These are phyloP conservation scores for Meiosimyza platycephala DNA, from an alignment of 2,888 invertebrate species.

Conservation along the genomic window DNA sequence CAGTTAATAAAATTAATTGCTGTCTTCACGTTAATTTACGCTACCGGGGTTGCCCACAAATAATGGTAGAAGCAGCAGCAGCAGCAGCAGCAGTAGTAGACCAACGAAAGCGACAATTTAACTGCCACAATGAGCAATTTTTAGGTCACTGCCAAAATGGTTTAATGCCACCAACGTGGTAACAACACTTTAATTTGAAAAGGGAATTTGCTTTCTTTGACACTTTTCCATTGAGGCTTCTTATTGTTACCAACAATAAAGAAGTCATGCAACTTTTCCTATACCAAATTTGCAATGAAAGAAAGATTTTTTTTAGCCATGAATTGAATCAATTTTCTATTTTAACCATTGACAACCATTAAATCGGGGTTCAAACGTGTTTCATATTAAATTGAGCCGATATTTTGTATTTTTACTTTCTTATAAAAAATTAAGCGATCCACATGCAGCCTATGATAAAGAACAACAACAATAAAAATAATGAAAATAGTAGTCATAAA, in stretches of 20 bases:
- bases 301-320: too few species aligned
- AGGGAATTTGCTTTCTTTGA: too few species aligned
- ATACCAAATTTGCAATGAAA: too few species aligned
- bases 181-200: slow-evolving; percentile 24
- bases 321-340: background rate
- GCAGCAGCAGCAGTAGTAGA: slow-evolving; percentile 7
- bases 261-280: too few species aligned
- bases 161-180: slow-evolving; percentile 30
- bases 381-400: too few species aligned
- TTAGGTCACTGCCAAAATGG: slow-evolving; percentile 25
- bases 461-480: background rate
- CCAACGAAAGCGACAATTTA: background rate
- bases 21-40: background rate
- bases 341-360: slow-evolving; percentile 1
- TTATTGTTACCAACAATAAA: too few species aligned
- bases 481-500: slow-evolving; percentile 24
- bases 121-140: slow-evolving; percentile 21
- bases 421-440: too few species aligned
- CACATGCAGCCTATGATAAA: too few species aligned
- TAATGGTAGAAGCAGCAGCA: background rate
- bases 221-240: too few species aligned
- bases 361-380: slow-evolving; percentile 7
- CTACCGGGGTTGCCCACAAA: background rate
- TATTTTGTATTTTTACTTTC: too few species aligned
- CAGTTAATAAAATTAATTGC: slow-evolving; percentile 29